Evolutionary conservation across 2,888 invertebrate species (phyloP), one percentile per base, ranked within the genome.

Genomic region (Philereme transversata): DNA sequence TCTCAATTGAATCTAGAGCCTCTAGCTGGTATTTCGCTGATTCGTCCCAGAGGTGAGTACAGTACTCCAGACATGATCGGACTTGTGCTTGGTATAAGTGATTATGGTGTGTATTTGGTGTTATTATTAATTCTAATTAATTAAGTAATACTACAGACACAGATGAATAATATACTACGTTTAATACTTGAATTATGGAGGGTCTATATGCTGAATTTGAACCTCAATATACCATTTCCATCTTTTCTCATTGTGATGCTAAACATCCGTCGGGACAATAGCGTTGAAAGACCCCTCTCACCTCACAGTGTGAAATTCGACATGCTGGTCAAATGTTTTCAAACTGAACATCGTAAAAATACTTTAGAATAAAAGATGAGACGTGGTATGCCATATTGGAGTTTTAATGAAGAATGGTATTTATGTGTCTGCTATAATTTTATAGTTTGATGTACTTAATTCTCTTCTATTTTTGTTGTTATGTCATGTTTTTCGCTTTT

Each of bases 251-350:
- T 77, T 77, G 66, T 76, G 59, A 77, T 78, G 80, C 60, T 71
- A 75, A 81, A 71, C 46, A 41, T 6, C 33, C 40, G 34, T 56
- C 57, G 34, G 22, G 5, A 62, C 73, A 65, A 66, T 61, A 62
- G 63, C 64, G 59, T 58, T 64, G 65, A 62, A 65, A 53, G 67
- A 68, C 22, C 3, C 22, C 22, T 2, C 22, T 22, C 22, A 22
- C 69, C 47, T 52, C 57, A 10, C 8, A 65, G 72, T 76, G 79
- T 69, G 70, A 75, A 65, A 77, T 81, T 81, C 70, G 78, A 72
- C 76, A 71, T 50, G 74, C 70, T 60, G 67, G 60, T 73, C 71
- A 70, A 74, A 73, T 67, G 68, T 71, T 68, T 70, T 65, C 55
- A 69, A 71, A 62, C 62, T 68, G 62, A 59, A 57, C 11, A 51